phyloP scores from a whole-genome alignment of 2,113 vertebrate species.

The Sylvia atricapilla region DNA sequence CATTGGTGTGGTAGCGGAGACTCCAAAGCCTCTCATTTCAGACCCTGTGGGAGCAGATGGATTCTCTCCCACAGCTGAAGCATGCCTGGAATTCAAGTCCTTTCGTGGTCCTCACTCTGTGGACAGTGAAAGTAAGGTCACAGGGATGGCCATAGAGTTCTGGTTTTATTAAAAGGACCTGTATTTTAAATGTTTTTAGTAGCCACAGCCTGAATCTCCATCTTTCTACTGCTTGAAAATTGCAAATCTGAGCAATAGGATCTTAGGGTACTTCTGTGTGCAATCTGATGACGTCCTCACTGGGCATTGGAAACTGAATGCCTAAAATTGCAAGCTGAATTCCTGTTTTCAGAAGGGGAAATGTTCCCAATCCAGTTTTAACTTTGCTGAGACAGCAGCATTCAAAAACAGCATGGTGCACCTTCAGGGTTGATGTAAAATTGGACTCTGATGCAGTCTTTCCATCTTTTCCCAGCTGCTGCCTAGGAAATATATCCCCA shows the following conservation, averaged over 20 bases:
- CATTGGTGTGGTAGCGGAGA: not conserved
- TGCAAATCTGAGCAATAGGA: not conserved
- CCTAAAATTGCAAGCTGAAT: constrained; percentile 30
- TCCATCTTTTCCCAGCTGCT: not conserved
- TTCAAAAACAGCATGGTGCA: not conserved
- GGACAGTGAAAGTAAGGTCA: not conserved
- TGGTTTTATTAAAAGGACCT: not conserved
- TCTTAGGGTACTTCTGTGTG: not conserved
- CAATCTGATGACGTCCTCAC: not conserved
- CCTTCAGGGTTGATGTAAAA: not conserved
- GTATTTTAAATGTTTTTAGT: not conserved
- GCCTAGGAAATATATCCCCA: not conserved
- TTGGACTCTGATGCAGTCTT: not conserved
- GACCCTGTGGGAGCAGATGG: not conserved
- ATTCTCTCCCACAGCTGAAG: not conserved
- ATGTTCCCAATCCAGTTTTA: constrained; percentile 7
- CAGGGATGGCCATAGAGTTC: not conserved
- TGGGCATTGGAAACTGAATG: not conserved
- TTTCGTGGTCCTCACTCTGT: not conserved
- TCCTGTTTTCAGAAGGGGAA: constrained; percentile 12
- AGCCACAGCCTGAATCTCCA: not conserved
- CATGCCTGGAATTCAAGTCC: not conserved
- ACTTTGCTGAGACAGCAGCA: constrained; percentile 4
- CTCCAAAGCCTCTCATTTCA: not conserved
- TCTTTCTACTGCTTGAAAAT: not conserved